Evolutionary conservation across 2,797 vertebrate genomes (phyloP), one percentile per base, ranked within the genome.

Genomic region (Falco columbarius): DNA sequence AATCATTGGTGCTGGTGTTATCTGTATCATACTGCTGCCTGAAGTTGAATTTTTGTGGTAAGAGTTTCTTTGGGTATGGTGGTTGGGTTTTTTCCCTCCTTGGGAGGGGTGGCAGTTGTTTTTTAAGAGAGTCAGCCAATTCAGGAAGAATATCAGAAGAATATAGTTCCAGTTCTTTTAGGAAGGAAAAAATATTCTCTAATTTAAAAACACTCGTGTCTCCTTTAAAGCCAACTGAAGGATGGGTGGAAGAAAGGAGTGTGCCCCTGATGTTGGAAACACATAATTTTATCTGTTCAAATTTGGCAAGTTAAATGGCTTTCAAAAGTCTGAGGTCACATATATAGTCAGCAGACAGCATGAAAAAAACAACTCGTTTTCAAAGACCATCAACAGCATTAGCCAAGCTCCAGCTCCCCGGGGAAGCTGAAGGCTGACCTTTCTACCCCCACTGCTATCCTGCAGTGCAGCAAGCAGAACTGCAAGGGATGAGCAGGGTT

Each of bases 91-190:
- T n/a, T 47, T 14, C 11, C 32, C 18, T 5, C 6, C 27, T 70
- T 52, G 13, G 9, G 4, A 20, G 10, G 1, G 2, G 2, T 38
- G 8, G 9, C 3, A 1, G 1, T 34, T 21, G 14, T 36, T 74
- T 93, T 79, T 86, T 34, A 66, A 56, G 74, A 2, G 4, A 72
- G 12, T 34, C 17, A 27, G 12, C 3, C 22, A 52, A 32, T 86
- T 67, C 22, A 71, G 52, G 12, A 63, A 77, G 10, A 34, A 68
- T 81, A 84, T 10, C 26, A 44, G 12, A 54, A 86, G 10, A 44
- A 84, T 49, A 76, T 3, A 30, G 9, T 40, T 88, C 12, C 4
- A 26, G 1, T 24, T 66, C 5, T 91, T 92, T 62, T 14, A 40
- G 46, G 38, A 63, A 84, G 21, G 18, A 58, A 51, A 62, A 90